phyloP scores from a whole-genome alignment of 2,888 invertebrate genomes.

The Xanthia togata region DNA sequence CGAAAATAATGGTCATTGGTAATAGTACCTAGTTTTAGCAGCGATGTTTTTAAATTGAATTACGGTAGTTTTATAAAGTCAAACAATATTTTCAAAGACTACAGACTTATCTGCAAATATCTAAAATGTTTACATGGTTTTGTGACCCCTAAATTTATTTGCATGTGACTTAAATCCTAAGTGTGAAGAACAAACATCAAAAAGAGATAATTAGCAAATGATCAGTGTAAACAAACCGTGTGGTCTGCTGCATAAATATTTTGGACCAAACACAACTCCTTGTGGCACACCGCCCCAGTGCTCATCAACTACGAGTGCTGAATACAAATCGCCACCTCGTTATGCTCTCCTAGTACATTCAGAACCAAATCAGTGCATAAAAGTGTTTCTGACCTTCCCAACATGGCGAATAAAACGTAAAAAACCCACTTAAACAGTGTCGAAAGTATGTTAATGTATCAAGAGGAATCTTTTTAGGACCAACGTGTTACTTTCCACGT shows the following conservation, averaged over 20 bases:
- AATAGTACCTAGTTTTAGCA: neutral
- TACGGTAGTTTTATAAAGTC: constrained; percentile 37
- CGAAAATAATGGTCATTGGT: neutral
- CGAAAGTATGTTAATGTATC: constrained; percentile 65
- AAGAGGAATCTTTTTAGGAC: constrained; percentile 48
- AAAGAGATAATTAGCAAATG: constrained; percentile 52
- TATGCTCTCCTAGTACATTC: constrained; percentile 47
- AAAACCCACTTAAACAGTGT: constrained; percentile 51
- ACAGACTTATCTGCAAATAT: neutral
- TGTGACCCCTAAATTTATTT: constrained; percentile 21
- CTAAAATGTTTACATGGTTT: constrained; percentile 12
- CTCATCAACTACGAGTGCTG: constrained; percentile 55
- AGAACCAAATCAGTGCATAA: constrained; percentile 47
- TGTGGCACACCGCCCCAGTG: constrained; percentile 59
- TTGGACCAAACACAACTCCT: constrained; percentile 51
- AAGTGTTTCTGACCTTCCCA: constrained; percentile 48
- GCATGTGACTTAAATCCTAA: neutral
- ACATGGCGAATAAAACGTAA: constrained; percentile 52
- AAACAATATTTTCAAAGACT: constrained; percentile 2
- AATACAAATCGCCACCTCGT: constrained; percentile 62
- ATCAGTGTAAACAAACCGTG: constrained; percentile 39
- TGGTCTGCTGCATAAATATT: constrained; percentile 46
- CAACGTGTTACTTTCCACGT: constrained; percentile 52
- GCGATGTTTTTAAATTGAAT: constrained; percentile 8
- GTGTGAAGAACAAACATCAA: constrained; percentile 31